phyloP scores from a whole-genome alignment of 2,113 vertebrate genomes.

The Amia ocellicauda region DNA sequence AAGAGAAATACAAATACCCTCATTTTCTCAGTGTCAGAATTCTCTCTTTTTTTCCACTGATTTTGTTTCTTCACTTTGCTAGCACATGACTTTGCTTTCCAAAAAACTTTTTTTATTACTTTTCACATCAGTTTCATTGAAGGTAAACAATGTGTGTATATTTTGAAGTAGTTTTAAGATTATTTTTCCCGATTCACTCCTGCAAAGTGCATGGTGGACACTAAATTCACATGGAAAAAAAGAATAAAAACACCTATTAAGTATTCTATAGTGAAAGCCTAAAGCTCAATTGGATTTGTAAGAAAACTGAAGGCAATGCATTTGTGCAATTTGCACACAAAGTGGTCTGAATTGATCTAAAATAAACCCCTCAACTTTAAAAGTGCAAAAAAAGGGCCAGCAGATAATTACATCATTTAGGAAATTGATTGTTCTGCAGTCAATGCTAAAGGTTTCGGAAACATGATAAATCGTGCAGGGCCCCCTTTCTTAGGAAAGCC shows the following conservation, averaged over 20 bases:
- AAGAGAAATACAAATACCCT: too few species aligned
- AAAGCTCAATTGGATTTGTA: slow-evolving; percentile 76
- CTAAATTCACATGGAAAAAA: slow-evolving; percentile 30
- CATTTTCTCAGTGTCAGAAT: too few species aligned
- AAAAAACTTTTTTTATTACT: too few species aligned
- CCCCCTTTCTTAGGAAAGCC: slow-evolving; percentile 70
- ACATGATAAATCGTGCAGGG: slow-evolving; percentile 74
- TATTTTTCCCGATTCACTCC: slow-evolving; percentile 9
- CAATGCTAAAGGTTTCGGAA: slow-evolving; percentile 84
- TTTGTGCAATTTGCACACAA: slow-evolving; percentile 80
- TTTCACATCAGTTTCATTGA: too few species aligned
- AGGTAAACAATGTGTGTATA: too few species aligned
- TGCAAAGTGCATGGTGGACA: slow-evolving; percentile 57
- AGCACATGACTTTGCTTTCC: too few species aligned
- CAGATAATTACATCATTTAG: slow-evolving; percentile 88
- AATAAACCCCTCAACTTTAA: slow-evolving; percentile 83
- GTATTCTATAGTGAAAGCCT: slow-evolving; percentile 63
- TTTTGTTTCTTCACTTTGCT: too few species aligned
- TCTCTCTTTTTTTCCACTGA: too few species aligned
- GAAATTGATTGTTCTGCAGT: slow-evolving; percentile 82
- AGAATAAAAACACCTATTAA: slow-evolving; percentile 54
- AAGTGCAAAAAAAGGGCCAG: slow-evolving; percentile 69
- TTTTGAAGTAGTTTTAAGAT: too few species aligned
- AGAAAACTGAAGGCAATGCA: slow-evolving; percentile 80
- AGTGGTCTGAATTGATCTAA: slow-evolving; percentile 84